phyloP scores from a whole-genome alignment of 2,888 invertebrate species.

The Tipula unca region DNA sequence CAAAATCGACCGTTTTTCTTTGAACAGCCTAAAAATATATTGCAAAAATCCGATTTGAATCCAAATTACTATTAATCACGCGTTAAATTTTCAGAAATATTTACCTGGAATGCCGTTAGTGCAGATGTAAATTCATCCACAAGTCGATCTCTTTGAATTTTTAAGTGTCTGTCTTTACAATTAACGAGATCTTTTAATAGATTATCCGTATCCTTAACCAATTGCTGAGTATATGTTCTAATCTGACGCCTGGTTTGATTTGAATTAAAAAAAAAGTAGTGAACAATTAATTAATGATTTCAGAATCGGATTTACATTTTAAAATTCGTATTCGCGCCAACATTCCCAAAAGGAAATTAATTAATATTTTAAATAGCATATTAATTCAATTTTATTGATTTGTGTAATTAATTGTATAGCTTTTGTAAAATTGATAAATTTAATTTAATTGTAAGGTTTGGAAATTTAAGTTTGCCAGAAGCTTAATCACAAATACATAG shows the following conservation, averaged over 20 bases:
- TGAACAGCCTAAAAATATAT: conserved; percentile 56
- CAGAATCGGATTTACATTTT: too few relatives aligned
- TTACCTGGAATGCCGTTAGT: conserved; percentile 74
- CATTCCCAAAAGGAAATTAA: too few relatives aligned
- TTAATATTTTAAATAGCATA: too few relatives aligned
- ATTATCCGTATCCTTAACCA: conserved; percentile 86
- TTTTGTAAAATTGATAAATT: too few relatives aligned
- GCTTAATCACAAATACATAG: too few relatives aligned
- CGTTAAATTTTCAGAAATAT: conserved; percentile 15
- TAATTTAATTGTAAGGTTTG: too few relatives aligned
- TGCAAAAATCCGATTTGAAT: not conserved
- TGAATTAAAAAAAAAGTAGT: too few relatives aligned
- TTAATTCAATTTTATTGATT: too few relatives aligned
- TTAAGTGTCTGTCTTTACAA: conserved; percentile 69
- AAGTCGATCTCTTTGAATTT: conserved; percentile 79
- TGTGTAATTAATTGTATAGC: too few relatives aligned
- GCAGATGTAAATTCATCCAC: conserved; percentile 88
- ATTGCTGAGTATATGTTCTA: conserved; percentile 88
- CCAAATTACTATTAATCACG: not conserved
- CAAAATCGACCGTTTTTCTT: conserved; percentile 79
- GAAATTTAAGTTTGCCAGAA: too few relatives aligned
- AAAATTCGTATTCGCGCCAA: too few relatives aligned
- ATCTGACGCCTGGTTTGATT: conserved; percentile 68
- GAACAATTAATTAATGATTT: too few relatives aligned
- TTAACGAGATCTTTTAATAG: conserved; percentile 75